A percentile compares a stretch with the other conserved stretches of the same genome.
phyloP scores from a whole-genome alignment of 2,797 vertebrate species.

The Tamandua tetradactyla region DNA sequence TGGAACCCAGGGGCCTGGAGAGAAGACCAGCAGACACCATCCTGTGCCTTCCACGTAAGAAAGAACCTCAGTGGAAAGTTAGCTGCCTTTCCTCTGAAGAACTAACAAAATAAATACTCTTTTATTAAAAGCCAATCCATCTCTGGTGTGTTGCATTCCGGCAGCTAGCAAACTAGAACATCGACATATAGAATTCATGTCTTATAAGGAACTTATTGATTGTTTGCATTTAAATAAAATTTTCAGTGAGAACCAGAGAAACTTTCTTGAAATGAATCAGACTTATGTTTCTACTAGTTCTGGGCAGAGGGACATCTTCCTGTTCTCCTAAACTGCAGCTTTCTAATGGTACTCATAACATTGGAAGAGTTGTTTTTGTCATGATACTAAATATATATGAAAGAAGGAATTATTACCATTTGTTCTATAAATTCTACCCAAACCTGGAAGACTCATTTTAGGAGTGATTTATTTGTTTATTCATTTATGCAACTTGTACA shows the following conservation, averaged over 20 bases:
- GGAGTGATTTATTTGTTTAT: too few relatives aligned
- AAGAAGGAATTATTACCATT: neutral
- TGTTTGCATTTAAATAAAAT: conserved; percentile 35
- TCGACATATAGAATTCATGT: conserved; percentile 9
- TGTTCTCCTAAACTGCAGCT: neutral
- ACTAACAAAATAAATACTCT: too few relatives aligned
- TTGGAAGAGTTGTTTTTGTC: neutral
- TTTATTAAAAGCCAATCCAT: too few relatives aligned
- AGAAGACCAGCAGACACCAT: too few relatives aligned
- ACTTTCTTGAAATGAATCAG: conserved; percentile 12
- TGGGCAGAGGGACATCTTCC: neutral
- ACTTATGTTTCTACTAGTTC: neutral
- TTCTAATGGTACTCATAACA: neutral
- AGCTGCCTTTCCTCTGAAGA: too few relatives aligned
- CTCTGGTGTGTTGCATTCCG: too few relatives aligned
- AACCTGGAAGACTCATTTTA: neutral
- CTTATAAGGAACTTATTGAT: conserved; percentile 2
- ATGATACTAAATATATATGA: neutral
- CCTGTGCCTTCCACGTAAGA: too few relatives aligned
- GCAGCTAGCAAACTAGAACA: too few relatives aligned
- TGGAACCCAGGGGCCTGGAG: too few relatives aligned
- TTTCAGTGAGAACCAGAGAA: conserved; percentile 33
- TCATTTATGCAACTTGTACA: neutral
- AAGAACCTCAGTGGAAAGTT: too few relatives aligned
- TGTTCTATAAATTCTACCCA: neutral